A percentile compares a stretch with the other conserved stretches of the same genome.
Conservation (phyloP, 2,888 invertebrate genomes). For the Agapostemon virescens region DNA sequence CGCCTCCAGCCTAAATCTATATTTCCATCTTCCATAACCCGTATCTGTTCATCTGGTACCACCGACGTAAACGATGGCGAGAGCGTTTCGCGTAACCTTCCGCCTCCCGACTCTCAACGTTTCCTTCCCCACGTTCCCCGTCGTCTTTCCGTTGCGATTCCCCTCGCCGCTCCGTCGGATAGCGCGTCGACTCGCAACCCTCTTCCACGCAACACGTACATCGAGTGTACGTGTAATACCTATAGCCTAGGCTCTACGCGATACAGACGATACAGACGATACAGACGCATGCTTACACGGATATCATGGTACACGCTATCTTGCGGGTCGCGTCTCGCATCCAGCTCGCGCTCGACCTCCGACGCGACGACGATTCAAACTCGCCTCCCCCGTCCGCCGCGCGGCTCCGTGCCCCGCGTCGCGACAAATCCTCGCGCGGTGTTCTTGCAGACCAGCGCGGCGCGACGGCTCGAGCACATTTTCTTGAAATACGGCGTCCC, state of each 20-base stretch:
- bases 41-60: conserved; percentile 78
- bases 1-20: conserved; percentile 77
- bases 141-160: neutral
- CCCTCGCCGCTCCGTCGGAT: neutral
- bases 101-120: conserved; percentile 46
- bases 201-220: neutral
- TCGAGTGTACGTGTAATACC: neutral
- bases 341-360: conserved; percentile 56
- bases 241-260: neutral
- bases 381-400: conserved; percentile 58
- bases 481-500: conserved; percentile 80
- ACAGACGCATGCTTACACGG: neutral
- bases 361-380: conserved; percentile 63
- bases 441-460: conserved; percentile 64
- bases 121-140: neutral
- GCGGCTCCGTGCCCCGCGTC: conserved; percentile 49
- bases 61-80: conserved; percentile 63
- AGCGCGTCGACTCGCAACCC: neutral
- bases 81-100: conserved; percentile 64
- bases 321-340: conserved; percentile 17
- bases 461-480: conserved; percentile 78
- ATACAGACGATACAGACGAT: too few relatives aligned
- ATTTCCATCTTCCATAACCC: conserved; percentile 75
- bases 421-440: conserved; percentile 75
- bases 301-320: neutral